phyloP scores from a whole-genome alignment of 1,140 invertebrate genomes.

The Lordiphosa stackelbergi region DNA sequence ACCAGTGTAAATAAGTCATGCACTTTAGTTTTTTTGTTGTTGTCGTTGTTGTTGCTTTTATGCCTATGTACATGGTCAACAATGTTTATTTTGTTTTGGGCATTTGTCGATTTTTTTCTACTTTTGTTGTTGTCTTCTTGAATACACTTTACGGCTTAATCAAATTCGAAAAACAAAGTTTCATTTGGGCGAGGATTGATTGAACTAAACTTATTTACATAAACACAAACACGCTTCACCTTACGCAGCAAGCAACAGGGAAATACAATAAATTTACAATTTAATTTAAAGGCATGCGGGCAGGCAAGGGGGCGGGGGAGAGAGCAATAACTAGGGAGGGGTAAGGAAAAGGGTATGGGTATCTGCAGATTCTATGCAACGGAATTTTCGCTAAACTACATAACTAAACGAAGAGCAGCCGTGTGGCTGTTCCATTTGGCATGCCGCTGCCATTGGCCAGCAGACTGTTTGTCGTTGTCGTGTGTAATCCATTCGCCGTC shows the following conservation, averaged over 20 bases:
- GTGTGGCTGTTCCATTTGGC: conserved; percentile 61
- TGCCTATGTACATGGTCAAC: conserved; percentile 57
- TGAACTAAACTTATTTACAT: conserved; percentile 30
- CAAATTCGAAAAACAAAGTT: not conserved
- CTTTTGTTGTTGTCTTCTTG: conserved; percentile 9
- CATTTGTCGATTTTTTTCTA: conserved; percentile 18
- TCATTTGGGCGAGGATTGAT: conserved; percentile 9
- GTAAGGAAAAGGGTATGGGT: too few species aligned
- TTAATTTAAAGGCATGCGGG: conserved; percentile 5
- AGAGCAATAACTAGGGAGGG: too few species aligned
- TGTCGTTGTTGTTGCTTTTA: conserved; percentile 11
- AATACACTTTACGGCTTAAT: conserved; percentile 49
- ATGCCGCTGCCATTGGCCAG: conserved; percentile 61
- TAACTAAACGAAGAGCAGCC: conserved; percentile 70
- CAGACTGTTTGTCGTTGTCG: conserved; percentile 51
- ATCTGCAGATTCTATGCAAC: not conserved
- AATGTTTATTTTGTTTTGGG: conserved; percentile 38
- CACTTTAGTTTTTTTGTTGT: not conserved
- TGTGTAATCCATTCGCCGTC: not conserved
- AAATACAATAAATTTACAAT: conserved; percentile 5
- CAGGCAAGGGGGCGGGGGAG: not conserved
- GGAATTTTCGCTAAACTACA: conserved; percentile 47
- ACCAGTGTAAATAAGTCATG: not conserved
- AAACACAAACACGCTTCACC: conserved; percentile 6
- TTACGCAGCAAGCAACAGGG: too few species aligned